Evolutionary conservation across 2,797 vertebrate species (phyloP), one percentile per base, ranked within the genome.

Genomic region (Geotrypetes seraphini): DNA sequence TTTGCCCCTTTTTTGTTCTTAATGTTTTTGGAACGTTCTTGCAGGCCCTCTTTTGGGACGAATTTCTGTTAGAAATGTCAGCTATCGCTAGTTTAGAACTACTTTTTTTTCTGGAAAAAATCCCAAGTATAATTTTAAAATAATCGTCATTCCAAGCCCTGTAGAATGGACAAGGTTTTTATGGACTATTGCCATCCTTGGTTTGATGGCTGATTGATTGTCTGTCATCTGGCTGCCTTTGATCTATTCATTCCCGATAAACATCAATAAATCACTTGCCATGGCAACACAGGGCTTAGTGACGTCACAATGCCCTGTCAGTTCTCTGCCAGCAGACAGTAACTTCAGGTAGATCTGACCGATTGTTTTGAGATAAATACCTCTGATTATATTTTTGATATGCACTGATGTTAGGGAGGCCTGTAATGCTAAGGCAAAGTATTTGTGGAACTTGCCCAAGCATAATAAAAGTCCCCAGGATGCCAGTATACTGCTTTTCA

Each of bases 151-250:
- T 47, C 58, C 60, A 55, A 78, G 69, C 67, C 66, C 74, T 57
- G 72, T 62, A 63, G 66, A 56, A 73, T 79, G 79, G 74, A 81
- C 83, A 75, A 80, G 73, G 75, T 84, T 87, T 75, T 84, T 85
- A 83, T 91, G 88, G 88, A 85, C 84, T 85, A 66, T 87, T 85
- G 86, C 85, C 87, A 90, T 84, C 84, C 86, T 91, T 87, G 85
- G 91, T 91, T 94, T 92, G 90, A 95, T 74, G 80, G 73, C 76
- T 91, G 92, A 97, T 91, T 90, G 91, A 96, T 94, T 65, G 67
- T 71, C 84, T 67, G 85, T 93, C 91, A 89, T 83, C 73, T 58
- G 64, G 68, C 66, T 74, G 77, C 69, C 79, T 85, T 85, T 85
- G 80, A 85, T 83, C 81, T 85, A 83, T 82, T 85, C 79, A 83